Evolutionary conservation across 1,140 invertebrate species (phyloP).

Genomic region (Trichogramma pretiosum): DNA sequence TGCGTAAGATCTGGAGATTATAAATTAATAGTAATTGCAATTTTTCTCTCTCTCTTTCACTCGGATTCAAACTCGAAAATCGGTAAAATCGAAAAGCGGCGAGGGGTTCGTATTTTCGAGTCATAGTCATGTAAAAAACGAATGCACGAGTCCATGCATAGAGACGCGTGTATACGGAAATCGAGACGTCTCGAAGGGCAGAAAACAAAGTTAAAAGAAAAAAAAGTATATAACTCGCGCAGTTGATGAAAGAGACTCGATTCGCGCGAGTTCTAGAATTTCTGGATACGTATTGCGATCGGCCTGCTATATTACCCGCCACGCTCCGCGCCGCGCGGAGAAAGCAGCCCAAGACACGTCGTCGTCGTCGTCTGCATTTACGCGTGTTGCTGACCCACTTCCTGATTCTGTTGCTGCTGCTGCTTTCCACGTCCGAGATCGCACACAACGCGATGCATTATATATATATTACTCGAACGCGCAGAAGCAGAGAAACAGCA

Average conservation of each 20-base stretch:
- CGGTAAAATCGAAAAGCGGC: no score
- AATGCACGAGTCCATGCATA: no score
- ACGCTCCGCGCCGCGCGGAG: slow-evolving; percentile 11
- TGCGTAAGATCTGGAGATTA: no score
- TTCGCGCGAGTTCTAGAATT: slow-evolving; percentile 9
- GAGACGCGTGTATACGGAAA: neutral
- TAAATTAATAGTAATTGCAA: no score
- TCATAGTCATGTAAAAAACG: no score
- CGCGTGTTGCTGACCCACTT: slow-evolving; percentile 15
- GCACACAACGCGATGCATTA: no score
- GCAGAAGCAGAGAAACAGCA: no score
- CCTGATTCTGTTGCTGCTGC: neutral
- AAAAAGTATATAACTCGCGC: neutral
- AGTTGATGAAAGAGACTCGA: no score
- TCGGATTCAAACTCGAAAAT: neutral
- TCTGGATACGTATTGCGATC: slow-evolving; percentile 1
- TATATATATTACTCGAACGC: no score
- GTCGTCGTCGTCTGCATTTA: slow-evolving; percentile 2
- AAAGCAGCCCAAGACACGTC: slow-evolving; percentile 19
- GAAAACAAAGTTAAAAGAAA: neutral
- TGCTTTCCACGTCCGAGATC: neutral
- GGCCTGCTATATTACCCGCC: no score
- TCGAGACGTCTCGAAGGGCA: neutral
- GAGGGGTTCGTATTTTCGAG: no score
- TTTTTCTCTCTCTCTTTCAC: neutral